Evolutionary conservation across 1,140 invertebrate genomes (phyloP).

Genomic region (Amphibalanus amphitrite): DNA sequence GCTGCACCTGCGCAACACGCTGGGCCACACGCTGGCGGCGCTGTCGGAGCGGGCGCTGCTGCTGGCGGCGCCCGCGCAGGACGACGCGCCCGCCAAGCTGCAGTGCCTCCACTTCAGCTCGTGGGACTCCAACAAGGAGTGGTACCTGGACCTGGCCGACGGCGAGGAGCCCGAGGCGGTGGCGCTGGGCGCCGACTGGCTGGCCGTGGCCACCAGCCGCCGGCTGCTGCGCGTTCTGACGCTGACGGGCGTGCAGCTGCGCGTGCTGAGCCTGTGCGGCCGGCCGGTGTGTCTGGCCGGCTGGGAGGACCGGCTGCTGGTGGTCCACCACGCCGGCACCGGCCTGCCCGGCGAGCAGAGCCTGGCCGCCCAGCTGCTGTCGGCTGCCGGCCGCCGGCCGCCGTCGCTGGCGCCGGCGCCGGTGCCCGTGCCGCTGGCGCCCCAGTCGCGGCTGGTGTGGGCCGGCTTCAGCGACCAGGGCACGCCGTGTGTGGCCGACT

Average conservation of each 20-base stretch:
- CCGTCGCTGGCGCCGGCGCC: slow-evolving; percentile 18
- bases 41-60: slow-evolving; percentile 58
- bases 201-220: slow-evolving; percentile 55
- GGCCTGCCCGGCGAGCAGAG: slow-evolving; percentile 32
- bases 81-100: slow-evolving; percentile 37
- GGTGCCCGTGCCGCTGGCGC: slow-evolving; percentile 44
- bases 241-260: slow-evolving; percentile 64
- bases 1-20: slow-evolving; percentile 68
- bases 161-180: slow-evolving; percentile 57
- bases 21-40: slow-evolving; percentile 59
- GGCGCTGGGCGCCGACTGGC: slow-evolving; percentile 46
- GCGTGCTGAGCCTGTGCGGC: slow-evolving; percentile 52
- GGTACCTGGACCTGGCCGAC: slow-evolving; percentile 54
- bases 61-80: slow-evolving; percentile 45
- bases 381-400: slow-evolving; percentile 20
- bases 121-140: slow-evolving; percentile 70
- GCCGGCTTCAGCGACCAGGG: slow-evolving; percentile 61
- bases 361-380: slow-evolving; percentile 26
- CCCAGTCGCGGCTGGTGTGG: slow-evolving; percentile 53
- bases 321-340: slow-evolving; percentile 53
- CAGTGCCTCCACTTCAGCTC: slow-evolving; percentile 53
- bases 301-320: slow-evolving; percentile 45
- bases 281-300: slow-evolving; percentile 48
- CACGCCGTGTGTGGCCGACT: slow-evolving; percentile 16
- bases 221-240: slow-evolving; percentile 64